Evolutionary conservation across 2,888 invertebrate genomes (phyloP), one percentile per base, ranked within the genome.

Genomic region (Eupithecia exiguata): DNA sequence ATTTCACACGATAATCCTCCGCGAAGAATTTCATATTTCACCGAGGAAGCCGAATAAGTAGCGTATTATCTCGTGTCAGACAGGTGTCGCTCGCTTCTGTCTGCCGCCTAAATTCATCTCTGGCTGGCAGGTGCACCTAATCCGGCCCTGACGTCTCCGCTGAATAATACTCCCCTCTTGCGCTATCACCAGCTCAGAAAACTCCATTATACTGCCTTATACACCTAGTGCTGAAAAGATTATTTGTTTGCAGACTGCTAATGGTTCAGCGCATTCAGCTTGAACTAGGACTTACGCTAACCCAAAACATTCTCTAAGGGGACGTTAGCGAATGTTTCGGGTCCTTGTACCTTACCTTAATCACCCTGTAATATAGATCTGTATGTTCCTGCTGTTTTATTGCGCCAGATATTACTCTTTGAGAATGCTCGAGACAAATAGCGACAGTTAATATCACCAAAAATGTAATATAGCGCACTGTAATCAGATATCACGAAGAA

Each of bases 11-110:
- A 87, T 90, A 90, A 91, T 90, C 90, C 87, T 79, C 77, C 82
- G 83, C 84, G 88, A 91, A 88, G 88, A 90, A 88, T 89, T 89
- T 89, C 91, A 92, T 92, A 93, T 93, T 91, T 92, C 90, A 91
- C 90, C 87, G 85, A 84, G 86, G 86, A 88, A 91, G 86, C 85
- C 87, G 86, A 89, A 91, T 91, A 91, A 91, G 91, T 89, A 91
- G 89, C 89, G 89, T 90, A 90, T 91, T 91, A 91, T 91, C 89
- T 91, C 87, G 85, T 86, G 88, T 88, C 87, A 91, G 92, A 92
- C 92, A 93, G 92, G 91, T 93, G 92, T 92, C 92, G 89, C 91
- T 92, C 92, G 89, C 90, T 89, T 84, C 85, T 86, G 88, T 88
- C 89, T 88, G 84, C 87, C 86, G 85, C 84, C 88, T 89, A 91